A percentile compares a stretch with the other conserved stretches of the same genome.
phyloP scores from a whole-genome alignment of 2,797 vertebrate genomes.

The Clarias fuscus region DNA sequence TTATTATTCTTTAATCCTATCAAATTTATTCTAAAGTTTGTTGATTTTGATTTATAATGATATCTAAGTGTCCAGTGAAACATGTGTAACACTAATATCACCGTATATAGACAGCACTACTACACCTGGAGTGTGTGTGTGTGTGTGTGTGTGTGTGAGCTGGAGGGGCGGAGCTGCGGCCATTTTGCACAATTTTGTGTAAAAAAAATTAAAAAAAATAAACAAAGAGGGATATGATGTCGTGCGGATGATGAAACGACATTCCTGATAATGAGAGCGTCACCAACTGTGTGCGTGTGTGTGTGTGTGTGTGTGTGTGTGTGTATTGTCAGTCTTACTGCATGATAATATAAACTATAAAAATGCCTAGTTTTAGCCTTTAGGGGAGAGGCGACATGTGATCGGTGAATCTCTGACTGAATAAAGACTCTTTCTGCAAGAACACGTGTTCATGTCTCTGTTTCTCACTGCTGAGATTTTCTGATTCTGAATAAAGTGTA shows the following conservation, averaged over 20 bases:
- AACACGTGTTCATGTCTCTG: background rate
- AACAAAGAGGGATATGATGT: background rate
- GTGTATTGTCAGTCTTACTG: constrained; percentile 24
- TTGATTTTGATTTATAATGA: background rate
- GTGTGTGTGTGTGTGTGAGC: constrained; percentile 13
- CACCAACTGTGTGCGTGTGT: constrained; percentile 8
- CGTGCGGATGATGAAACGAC: background rate
- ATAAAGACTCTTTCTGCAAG: constrained; percentile 43
- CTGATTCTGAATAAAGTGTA: background rate
- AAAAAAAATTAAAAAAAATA: background rate
- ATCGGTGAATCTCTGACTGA: background rate
- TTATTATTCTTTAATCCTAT: background rate
- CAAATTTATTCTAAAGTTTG: background rate
- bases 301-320: constrained; percentile 16
- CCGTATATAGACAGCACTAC: background rate
- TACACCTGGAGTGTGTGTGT: background rate
- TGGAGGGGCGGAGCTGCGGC: background rate
- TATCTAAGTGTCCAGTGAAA: background rate
- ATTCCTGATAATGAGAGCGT: constrained; percentile 8
- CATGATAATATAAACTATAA: constrained; percentile 25
- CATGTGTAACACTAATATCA: background rate
- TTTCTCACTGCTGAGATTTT: no score
- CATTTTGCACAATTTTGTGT: background rate
- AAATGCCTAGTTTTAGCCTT: background rate
- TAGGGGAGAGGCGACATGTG: constrained; percentile 7